Evolutionary conservation across 1,140 invertebrate species (phyloP).

Genomic region (Drosophila busckii): DNA sequence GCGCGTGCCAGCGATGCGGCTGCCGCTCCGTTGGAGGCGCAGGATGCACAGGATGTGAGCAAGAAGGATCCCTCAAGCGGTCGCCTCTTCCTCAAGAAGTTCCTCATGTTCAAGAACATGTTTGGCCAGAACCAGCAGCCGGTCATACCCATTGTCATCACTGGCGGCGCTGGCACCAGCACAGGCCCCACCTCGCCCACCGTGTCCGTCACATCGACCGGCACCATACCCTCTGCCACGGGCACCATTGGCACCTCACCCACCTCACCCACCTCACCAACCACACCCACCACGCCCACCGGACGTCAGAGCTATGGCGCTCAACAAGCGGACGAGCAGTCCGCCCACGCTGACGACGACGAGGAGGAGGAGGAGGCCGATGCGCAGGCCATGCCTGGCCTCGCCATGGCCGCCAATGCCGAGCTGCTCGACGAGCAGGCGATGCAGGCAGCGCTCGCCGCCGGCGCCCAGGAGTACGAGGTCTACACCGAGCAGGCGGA

Average conservation of each 20-base stretch:
- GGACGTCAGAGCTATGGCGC: not conserved
- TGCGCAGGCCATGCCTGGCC: constrained; percentile 11
- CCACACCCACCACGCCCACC: not conserved
- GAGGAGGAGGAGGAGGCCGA: not conserved
- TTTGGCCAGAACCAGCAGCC: constrained; percentile 57
- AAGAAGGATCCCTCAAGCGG: constrained; percentile 63
- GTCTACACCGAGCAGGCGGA: constrained; percentile 50
- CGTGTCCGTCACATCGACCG: constrained; percentile 47
- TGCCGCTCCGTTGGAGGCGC: not conserved
- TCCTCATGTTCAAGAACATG: constrained; percentile 66
- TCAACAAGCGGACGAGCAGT: constrained; percentile 10
- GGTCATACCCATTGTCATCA: constrained; percentile 66
- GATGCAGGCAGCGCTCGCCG: constrained; percentile 61
- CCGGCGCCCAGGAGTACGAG: constrained; percentile 69
- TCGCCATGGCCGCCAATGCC: constrained; percentile 32
- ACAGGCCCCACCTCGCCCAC: not conserved
- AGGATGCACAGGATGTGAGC: too few relatives aligned
- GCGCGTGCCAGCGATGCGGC: constrained; percentile 26
- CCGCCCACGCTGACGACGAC: constrained; percentile 5
- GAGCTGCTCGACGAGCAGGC: constrained; percentile 60
- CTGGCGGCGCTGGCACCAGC: constrained; percentile 15
- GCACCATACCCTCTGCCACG: constrained; percentile 48
- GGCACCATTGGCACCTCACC: constrained; percentile 51
- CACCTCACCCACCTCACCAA: constrained; percentile 1
- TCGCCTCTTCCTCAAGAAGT: constrained; percentile 67